phyloP scores from a whole-genome alignment of 2,888 invertebrate genomes.

The Petrolisthes manimaculis region DNA sequence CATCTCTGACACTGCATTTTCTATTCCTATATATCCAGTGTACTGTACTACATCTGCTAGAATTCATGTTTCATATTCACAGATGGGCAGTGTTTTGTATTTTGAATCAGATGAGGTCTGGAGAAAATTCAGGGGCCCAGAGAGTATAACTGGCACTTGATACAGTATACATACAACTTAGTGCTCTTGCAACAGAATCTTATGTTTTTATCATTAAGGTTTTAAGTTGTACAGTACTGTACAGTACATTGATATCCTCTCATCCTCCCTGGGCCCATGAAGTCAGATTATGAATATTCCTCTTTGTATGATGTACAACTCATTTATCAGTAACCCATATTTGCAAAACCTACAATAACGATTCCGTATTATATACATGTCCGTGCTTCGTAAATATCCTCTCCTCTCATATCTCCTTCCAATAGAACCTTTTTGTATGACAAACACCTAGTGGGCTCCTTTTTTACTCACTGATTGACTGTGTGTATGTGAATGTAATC shows the following conservation, averaged over 20 bases:
- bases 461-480: slow-evolving; percentile 34
- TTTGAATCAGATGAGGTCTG: background rate
- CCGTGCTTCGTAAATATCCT: slow-evolving; percentile 42
- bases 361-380: slow-evolving; percentile 38
- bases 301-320: slow-evolving; percentile 48
- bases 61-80: background rate
- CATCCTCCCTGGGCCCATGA: slow-evolving; percentile 11
- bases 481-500: slow-evolving; percentile 26
- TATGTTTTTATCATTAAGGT: too few species aligned
- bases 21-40: background rate
- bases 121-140: background rate
- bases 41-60: background rate
- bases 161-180: too few species aligned
- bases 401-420: slow-evolving; percentile 25
- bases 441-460: slow-evolving; percentile 26
- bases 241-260: background rate
- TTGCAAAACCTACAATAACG: slow-evolving; percentile 37
- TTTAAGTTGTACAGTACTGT: too few species aligned
- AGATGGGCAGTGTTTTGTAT: background rate
- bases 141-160: background rate
- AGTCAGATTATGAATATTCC: slow-evolving; percentile 28
- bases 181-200: too few species aligned
- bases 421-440: slow-evolving; percentile 29
- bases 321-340: slow-evolving; percentile 31
- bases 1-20: background rate